phyloP scores from a whole-genome alignment of 1,140 invertebrate genomes.

The Goniozus legneri region DNA sequence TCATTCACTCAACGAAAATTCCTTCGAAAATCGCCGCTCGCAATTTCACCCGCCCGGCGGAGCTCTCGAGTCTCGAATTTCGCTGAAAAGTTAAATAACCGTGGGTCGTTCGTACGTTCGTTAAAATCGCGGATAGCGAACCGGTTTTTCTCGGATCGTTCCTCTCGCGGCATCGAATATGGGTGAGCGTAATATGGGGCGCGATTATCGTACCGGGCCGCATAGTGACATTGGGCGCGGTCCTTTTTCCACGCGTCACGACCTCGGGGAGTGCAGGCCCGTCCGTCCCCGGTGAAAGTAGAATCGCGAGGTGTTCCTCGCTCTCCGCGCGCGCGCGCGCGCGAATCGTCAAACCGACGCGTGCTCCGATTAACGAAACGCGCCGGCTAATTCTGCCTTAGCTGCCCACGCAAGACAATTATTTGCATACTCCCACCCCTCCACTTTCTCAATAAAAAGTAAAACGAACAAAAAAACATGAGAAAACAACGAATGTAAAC shows the following conservation, averaged over 20 bases:
- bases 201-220: constrained; percentile 15
- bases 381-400: too few relatives aligned
- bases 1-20: too few relatives aligned
- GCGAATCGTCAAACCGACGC: not conserved
- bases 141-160: constrained; percentile 15
- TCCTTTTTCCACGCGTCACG: constrained; percentile 22
- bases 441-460: too few relatives aligned
- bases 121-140: constrained; percentile 9
- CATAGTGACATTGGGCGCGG: constrained; percentile 31
- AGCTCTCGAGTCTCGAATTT: too few relatives aligned
- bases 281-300: constrained; percentile 22
- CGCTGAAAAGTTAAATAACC: not conserved
- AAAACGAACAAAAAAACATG: too few relatives aligned
- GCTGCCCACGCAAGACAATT: too few relatives aligned
- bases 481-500: too few relatives aligned
- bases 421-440: too few relatives aligned
- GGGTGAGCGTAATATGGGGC: constrained; percentile 27
- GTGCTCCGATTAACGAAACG: too few relatives aligned
- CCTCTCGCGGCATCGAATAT: too few relatives aligned
- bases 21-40: too few relatives aligned
- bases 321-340: not conserved
- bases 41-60: too few relatives aligned
- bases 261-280: constrained; percentile 2
- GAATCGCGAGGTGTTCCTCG: not conserved
- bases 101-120: not conserved